Base-by-base conservation (phyloP, 2,888 invertebrate species). In the Marronus borbonicus region DNA sequence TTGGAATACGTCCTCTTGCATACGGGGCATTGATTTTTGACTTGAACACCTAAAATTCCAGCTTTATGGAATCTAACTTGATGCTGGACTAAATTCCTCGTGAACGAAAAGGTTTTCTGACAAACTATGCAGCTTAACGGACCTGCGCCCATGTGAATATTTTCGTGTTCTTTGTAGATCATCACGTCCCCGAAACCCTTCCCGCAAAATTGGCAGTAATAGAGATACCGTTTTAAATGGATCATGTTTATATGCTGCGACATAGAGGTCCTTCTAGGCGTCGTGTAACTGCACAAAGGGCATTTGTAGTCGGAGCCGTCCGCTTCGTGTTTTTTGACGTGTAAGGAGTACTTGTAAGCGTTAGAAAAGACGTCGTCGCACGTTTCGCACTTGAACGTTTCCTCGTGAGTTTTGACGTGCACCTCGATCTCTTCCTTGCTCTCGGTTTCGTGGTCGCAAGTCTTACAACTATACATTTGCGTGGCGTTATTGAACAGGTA, bases 191-290 rank as follows among this genome's bases (percentile, higher is more conserved):
- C 88, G 82, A 88, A 91, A 2, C 88, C 89, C 82, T 90, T 90
- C 0, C 90, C 90, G 78, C 91, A 91, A 1, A 86, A 86, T 44
- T 88, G 85, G 77, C 90, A 91, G 7, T 90, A 87, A 78, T 85
- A 89, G 68, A 87, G 88, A 80, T 88, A 89, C 72, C 89, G 87
- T 84, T 90, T 90, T 76, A 86, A 85, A 81, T 91, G 91, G 87
- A 90, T 90, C 58, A 90, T 89, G 89, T 89, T 91, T 89, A 89
- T 92, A 90, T 82, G 92, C 83, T 80, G 90, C 89, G 84, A 91
- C 85, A 86, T 78, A 50, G 84, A 85, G 8, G 84, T 84, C 36
- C 84, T 82, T 64, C 84, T 81, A 20, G 80, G 81, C 0, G 85
- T 85, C 14, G 80, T 83, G 72, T 85, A 86, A 64, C 78, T 83